Base-by-base conservation (phyloP, 2,113 vertebrate genomes). In the Dasyurus viverrinus region DNA sequence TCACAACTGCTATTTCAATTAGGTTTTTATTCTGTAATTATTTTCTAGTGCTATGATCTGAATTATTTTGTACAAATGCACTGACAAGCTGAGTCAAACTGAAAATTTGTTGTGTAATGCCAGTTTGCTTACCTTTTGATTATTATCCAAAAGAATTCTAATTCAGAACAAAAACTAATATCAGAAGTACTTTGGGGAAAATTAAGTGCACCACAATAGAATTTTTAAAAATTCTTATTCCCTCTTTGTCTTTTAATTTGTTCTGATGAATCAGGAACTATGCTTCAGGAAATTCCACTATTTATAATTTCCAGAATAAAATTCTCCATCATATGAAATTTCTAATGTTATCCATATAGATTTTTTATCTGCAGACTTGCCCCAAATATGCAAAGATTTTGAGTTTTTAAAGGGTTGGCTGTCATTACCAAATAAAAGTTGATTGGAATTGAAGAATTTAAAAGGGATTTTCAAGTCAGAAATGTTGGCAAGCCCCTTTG, bases 161-260 rank as follows among this genome's bases (percentile, higher is more conserved):
- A 89, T 53, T 90, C 68, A 93, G 48, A 95, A 60, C 11, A 30
- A 68, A 68, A 96, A 91, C 48, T 46, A 93, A 8, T 96, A 93
- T 54, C 93, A 92, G 94, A 76, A 94, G 93, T 91, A 93, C 30
- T 76, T n/a, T 76, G 14, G 36, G 60, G 36, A 76, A 76, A 60
- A 60, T 60, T 36, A 60, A 36, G 57, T 60, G 5, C 57, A 60
- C 3, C 57, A 36, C 57, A 60, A 26, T 57, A 57, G 57, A 60
- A 60, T 60, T 84, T 91, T 53, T 26, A 94, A 91, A 54, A 91
- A 48, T 92, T 93, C 12, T 89, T n/a, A 91, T 57, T 84, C 48
- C 54, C 8, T 89, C 92, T 12, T 60, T 26, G 26, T 7, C 3
- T 14, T 27, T 90, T 47, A 93, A 89, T 92, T 89, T 89, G 0